Conservation (phyloP, 2,797 vertebrate genomes). For the Macropus fuliginosus region DNA sequence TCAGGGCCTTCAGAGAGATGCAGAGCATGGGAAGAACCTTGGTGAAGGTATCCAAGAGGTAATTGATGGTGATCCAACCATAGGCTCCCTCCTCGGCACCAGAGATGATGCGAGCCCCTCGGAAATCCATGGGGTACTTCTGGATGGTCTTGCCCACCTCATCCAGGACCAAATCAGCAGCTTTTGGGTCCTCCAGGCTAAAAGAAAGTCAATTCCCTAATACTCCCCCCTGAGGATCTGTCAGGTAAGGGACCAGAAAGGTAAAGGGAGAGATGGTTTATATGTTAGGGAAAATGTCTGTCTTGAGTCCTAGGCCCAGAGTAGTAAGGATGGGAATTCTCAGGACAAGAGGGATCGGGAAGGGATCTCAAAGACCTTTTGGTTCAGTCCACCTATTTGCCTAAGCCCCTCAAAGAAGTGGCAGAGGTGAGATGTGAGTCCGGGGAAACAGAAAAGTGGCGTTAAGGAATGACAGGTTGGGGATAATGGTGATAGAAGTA, state of each 20-base stretch:
- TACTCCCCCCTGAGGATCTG: background rate
- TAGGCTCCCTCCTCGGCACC: slow-evolving; percentile 90
- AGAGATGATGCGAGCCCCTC: slow-evolving; percentile 87
- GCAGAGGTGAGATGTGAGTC: background rate
- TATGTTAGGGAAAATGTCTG: background rate
- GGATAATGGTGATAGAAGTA: background rate
- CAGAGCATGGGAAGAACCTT: slow-evolving; percentile 84
- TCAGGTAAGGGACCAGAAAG: slow-evolving; percentile 47
- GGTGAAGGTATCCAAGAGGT: slow-evolving; percentile 91
- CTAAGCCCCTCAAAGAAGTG: background rate
- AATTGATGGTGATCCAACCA: slow-evolving; percentile 94
- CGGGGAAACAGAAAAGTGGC: background rate
- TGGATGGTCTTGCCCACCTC: slow-evolving; percentile 85
- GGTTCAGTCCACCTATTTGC: background rate
- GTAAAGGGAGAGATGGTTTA: slow-evolving; percentile 74
- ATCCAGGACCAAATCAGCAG: slow-evolving; percentile 79
- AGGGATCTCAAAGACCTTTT: background rate
- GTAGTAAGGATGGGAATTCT: background rate
- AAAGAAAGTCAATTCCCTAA: slow-evolving; percentile 5
- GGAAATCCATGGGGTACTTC: slow-evolving; percentile 88
- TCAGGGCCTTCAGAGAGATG: background rate
- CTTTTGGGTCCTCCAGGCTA: background rate
- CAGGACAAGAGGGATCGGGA: background rate
- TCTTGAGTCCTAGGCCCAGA: background rate
- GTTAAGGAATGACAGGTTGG: background rate